phyloP scores from a whole-genome alignment of 2,113 vertebrate genomes.

The Salvator merianae region DNA sequence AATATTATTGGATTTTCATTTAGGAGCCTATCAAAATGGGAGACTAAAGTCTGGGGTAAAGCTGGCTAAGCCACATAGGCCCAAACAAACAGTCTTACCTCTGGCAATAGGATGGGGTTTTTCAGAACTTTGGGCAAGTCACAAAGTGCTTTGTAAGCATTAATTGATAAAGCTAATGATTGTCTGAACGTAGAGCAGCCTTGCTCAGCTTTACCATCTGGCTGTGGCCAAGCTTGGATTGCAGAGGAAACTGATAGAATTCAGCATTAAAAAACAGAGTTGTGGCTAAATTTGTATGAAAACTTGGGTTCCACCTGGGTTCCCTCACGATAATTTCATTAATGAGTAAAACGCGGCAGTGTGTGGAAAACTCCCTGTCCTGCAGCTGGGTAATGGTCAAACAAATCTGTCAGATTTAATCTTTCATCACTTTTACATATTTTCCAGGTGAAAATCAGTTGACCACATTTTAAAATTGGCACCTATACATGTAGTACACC shows the following conservation, averaged over 20 bases:
- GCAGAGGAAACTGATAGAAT: not conserved
- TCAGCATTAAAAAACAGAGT: not conserved
- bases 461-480: no score
- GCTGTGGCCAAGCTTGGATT: not conserved
- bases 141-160: constrained; percentile 36
- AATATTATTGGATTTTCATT: constrained; percentile 72
- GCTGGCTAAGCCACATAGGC: constrained; percentile 66
- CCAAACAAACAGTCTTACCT: constrained; percentile 63
- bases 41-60: constrained; percentile 58
- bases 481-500: no score
- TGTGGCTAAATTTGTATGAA: not conserved
- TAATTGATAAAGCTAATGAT: constrained; percentile 35
- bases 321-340: not conserved
- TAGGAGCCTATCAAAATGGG: constrained; percentile 65
- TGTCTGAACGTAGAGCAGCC: constrained; percentile 30
- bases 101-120: constrained; percentile 40
- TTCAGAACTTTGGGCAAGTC: not conserved
- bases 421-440: no score
- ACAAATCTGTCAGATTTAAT: no score
- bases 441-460: no score
- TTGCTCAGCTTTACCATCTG: not conserved
- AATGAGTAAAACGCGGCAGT: constrained; percentile 12
- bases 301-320: not conserved
- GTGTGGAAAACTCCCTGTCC: not conserved
- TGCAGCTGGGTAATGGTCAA: not conserved